phyloP scores from a whole-genome alignment of 1,140 invertebrate species.

The Eupristina koningsbergeri region DNA sequence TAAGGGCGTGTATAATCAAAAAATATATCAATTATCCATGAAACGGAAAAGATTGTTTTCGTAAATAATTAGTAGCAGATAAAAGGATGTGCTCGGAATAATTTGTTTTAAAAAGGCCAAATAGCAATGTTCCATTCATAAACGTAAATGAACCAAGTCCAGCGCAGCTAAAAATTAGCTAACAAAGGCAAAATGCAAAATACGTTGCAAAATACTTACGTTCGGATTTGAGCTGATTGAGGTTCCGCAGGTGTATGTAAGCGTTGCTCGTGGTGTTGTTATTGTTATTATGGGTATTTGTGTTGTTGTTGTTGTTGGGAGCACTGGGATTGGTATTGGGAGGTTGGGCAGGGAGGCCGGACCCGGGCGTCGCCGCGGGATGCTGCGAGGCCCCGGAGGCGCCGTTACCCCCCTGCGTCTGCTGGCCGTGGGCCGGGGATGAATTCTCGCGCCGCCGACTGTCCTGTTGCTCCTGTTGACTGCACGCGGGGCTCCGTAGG shows the following conservation, averaged over 20 bases:
- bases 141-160: no score
- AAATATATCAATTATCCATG: not conserved
- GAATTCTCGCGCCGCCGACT: slow-evolving; percentile 72
- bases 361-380: slow-evolving; percentile 47
- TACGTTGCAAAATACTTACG: slow-evolving; percentile 58
- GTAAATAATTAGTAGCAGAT: not conserved
- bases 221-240: slow-evolving; percentile 71
- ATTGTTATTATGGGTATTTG: slow-evolving; percentile 67
- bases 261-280: slow-evolving; percentile 68
- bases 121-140: no score
- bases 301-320: slow-evolving; percentile 52
- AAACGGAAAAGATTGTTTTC: not conserved
- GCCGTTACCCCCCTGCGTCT: slow-evolving; percentile 60
- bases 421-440: slow-evolving; percentile 66
- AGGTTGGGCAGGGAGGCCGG: slow-evolving; percentile 50
- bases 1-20: not conserved
- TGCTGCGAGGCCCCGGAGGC: slow-evolving; percentile 53
- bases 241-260: slow-evolving; percentile 69
- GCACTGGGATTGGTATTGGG: slow-evolving; percentile 59
- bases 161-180: no score
- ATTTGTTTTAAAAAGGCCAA: no score
- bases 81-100: no score
- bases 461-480: slow-evolving; percentile 61
- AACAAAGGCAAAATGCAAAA: no score
- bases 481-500: slow-evolving; percentile 73